Conservation (phyloP, 1,140 invertebrate genomes). For the Mercenaria mercenaria region DNA sequence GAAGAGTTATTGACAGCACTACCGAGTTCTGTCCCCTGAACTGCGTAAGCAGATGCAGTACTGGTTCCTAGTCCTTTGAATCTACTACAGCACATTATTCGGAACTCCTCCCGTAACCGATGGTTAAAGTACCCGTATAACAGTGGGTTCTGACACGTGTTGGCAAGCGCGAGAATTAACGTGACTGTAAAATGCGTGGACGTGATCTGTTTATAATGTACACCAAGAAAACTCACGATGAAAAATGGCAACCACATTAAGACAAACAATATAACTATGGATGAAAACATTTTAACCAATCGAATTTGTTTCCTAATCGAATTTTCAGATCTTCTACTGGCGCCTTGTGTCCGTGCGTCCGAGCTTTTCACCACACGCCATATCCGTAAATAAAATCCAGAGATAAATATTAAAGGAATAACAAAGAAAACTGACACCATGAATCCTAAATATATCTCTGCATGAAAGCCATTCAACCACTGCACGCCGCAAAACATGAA, state of each 20-base stretch:
- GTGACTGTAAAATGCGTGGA: slow-evolving; percentile 75
- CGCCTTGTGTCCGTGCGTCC: slow-evolving; percentile 22
- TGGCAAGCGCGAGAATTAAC: slow-evolving; percentile 72
- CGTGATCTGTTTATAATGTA: slow-evolving; percentile 70
- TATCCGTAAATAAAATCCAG: slow-evolving; percentile 70
- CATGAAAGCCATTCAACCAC: slow-evolving; percentile 70
- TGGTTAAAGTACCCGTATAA: slow-evolving; percentile 78
- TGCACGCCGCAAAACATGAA: slow-evolving; percentile 71
- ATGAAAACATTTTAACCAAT: slow-evolving; percentile 75
- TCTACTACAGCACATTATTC: slow-evolving; percentile 63
- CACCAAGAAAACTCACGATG: slow-evolving; percentile 73
- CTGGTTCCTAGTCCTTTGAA: neutral
- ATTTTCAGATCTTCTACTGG: slow-evolving; percentile 33
- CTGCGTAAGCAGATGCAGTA: neutral
- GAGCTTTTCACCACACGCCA: slow-evolving; percentile 65
- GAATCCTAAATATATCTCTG: slow-evolving; percentile 67
- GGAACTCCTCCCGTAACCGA: slow-evolving; percentile 69
- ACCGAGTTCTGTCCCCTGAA: slow-evolving; percentile 49
- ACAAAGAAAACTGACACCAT: slow-evolving; percentile 73
- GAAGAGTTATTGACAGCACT: slow-evolving; percentile 33
- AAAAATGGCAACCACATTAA: slow-evolving; percentile 78
- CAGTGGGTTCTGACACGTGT: slow-evolving; percentile 75
- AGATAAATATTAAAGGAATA: slow-evolving; percentile 72
- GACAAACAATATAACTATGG: slow-evolving; percentile 72
- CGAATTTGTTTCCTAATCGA: slow-evolving; percentile 68